Percentiles rank a stretch among this genome's conserved stretches.
These are phyloP conservation scores for Ceyx melanurus DNA, from an alignment of 2,113 vertebrate genomes.

Conservation along the genomic window DNA sequence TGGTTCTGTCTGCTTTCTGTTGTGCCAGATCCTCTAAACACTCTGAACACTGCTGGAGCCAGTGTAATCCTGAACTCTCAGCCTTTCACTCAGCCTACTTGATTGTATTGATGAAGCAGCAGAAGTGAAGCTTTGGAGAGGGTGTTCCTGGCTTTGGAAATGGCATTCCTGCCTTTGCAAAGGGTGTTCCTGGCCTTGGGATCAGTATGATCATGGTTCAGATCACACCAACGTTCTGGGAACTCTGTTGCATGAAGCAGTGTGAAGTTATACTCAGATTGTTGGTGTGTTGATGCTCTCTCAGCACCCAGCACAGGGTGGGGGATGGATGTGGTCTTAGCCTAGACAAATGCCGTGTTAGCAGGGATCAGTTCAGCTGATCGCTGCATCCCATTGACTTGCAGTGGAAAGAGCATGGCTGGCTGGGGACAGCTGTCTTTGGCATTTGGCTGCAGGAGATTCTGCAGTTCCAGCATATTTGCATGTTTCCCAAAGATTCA, in stretches of 20 bases:
- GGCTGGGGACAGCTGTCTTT: background rate
- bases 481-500: background rate
- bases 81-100: background rate
- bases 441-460: background rate
- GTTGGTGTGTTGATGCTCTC: fast-evolving
- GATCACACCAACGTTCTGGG: background rate
- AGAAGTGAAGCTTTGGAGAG: background rate
- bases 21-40: background rate
- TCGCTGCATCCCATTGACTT: background rate
- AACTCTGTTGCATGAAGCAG: fast-evolving
- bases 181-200: background rate
- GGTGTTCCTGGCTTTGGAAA: background rate
- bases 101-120: fast-evolving
- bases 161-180: background rate
- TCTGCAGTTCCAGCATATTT: background rate
- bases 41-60: background rate
- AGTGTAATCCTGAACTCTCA: fast-evolving
- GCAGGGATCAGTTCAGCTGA: slow-evolving; percentile 15
- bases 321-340: background rate
- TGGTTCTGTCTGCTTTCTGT: background rate
- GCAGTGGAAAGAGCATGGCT: background rate
- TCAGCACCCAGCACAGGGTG: background rate
- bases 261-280: fast-evolving
- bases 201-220: fast-evolving
- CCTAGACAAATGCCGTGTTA: background rate